Percentiles rank a stretch among this genome's conserved stretches.
Conservation (phyloP, 1,140 invertebrate species). For the Drosophila rufa region DNA sequence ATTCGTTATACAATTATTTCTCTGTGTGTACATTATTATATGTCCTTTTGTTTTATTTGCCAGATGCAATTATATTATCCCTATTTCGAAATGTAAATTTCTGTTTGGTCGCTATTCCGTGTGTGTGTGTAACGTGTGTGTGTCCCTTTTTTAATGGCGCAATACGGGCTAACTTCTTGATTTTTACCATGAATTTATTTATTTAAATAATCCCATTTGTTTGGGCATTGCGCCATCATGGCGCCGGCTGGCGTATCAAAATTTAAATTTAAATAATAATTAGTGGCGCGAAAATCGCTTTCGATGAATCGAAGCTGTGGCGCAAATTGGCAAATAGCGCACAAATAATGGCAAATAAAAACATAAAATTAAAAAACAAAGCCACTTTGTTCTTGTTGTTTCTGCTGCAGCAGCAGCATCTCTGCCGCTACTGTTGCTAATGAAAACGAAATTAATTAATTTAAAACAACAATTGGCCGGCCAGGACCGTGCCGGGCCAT, state of each 20-base stretch:
- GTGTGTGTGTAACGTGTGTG: slow-evolving; percentile 20
- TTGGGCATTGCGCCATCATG: slow-evolving; percentile 22
- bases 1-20: neutral
- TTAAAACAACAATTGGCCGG: slow-evolving; percentile 76
- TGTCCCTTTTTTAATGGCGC: slow-evolving; percentile 12
- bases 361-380: slow-evolving; percentile 73
- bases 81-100: slow-evolving; percentile 44
- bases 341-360: slow-evolving; percentile 73
- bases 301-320: slow-evolving; percentile 57
- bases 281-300: slow-evolving; percentile 76
- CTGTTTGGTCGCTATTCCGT: slow-evolving; percentile 48
- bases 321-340: slow-evolving; percentile 72
- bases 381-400: slow-evolving; percentile 33
- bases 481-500: slow-evolving; percentile 14
- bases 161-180: slow-evolving; percentile 66
- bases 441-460: slow-evolving; percentile 81
- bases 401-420: slow-evolving; percentile 9
- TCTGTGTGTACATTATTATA: slow-evolving; percentile 1
- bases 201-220: slow-evolving; percentile 80
- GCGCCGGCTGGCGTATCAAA: slow-evolving; percentile 55
- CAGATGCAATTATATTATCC: slow-evolving; percentile 42
- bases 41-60: slow-evolving; percentile 18
- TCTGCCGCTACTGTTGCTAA: slow-evolving; percentile 55
- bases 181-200: slow-evolving; percentile 75
- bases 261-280: slow-evolving; percentile 84